Conservation (phyloP, 2,113 vertebrate genomes). For the Pluvialis apricaria region DNA sequence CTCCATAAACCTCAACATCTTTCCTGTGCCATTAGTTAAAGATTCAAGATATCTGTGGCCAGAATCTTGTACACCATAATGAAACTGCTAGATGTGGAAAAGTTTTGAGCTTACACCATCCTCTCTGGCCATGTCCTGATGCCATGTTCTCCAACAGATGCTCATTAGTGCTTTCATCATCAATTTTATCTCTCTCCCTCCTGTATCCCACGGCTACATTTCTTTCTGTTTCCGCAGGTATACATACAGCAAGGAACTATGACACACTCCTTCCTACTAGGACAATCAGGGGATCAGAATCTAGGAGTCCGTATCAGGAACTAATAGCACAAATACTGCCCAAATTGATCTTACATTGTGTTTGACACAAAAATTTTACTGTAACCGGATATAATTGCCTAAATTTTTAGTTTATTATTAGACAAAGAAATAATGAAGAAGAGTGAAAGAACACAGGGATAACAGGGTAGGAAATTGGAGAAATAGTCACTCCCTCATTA, state of each 20-base stretch:
- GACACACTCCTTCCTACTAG: not conserved
- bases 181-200: not conserved
- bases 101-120: not conserved
- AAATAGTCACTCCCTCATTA: not conserved
- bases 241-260: not conserved
- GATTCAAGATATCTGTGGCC: not conserved
- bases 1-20: not conserved
- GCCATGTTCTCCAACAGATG: not conserved
- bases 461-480: not conserved
- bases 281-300: not conserved
- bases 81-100: not conserved
- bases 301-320: not conserved
- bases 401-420: not conserved
- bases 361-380: not conserved
- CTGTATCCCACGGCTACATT: not conserved
- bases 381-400: not conserved
- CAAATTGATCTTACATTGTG: not conserved
- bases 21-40: not conserved
- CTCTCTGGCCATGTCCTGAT: fast-evolving
- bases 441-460: not conserved
- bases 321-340: not conserved
- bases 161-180: not conserved
- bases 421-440: not conserved
- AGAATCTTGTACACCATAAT: not conserved
- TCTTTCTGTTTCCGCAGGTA: not conserved